Percentiles rank a stretch among this genome's conserved stretches.
Conservation (phyloP, 2,113 vertebrate genomes). For the Emydura subglobosa region DNA sequence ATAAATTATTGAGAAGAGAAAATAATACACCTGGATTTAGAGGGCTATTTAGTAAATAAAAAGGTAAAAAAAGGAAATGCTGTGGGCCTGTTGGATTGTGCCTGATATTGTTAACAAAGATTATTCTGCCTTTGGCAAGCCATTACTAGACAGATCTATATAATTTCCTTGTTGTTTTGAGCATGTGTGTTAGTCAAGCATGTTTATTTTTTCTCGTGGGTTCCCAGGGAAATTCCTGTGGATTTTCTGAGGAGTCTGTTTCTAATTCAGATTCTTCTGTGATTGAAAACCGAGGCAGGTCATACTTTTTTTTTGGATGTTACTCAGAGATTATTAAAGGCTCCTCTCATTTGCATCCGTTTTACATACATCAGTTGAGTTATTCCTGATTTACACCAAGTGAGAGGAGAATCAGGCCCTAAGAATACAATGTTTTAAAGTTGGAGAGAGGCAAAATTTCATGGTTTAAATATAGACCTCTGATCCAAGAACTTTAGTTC, state of each 20-base stretch:
- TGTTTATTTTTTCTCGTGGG: not conserved
- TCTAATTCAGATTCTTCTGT: not conserved
- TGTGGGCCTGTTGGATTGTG: not conserved
- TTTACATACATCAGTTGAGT: not conserved
- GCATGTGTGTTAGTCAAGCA: not conserved
- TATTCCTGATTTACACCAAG: not conserved
- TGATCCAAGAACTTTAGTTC: not conserved
- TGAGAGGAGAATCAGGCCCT: not conserved
- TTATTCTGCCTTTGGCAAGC: slow-evolving; percentile 7
- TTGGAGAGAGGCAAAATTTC: not conserved
- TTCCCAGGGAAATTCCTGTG: not conserved
- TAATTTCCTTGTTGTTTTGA: not conserved
- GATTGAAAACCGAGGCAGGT: not conserved
- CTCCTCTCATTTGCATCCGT: not conserved
- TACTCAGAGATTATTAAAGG: not conserved
- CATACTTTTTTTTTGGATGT: not conserved
- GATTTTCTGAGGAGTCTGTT: not conserved
- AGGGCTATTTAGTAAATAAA: slow-evolving; percentile 18
- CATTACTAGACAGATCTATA: not conserved
- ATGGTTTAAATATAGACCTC: not conserved
- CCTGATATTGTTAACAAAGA: not conserved
- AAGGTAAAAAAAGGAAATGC: not conserved
- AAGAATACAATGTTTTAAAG: slow-evolving; percentile 11
- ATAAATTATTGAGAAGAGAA: slow-evolving; percentile 28
- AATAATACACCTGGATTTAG: slow-evolving; percentile 8